A percentile compares a stretch with the other conserved stretches of the same genome.
These are phyloP conservation scores for Calephelis virginiensis DNA, from an alignment of 1,140 invertebrate genomes.

Conservation along the genomic window DNA sequence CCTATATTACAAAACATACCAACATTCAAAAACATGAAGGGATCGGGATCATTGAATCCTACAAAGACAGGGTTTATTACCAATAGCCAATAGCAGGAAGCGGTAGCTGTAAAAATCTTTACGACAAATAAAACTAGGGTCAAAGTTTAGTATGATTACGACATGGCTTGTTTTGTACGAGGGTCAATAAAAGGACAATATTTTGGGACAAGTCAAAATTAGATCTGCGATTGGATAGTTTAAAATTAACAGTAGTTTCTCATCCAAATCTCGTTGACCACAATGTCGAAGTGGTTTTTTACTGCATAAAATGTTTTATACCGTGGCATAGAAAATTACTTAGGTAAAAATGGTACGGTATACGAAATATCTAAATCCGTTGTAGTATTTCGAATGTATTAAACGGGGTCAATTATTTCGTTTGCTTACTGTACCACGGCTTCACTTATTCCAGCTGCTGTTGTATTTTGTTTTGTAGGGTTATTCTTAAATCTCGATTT, in stretches of 20 bases:
- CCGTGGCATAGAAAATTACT: no score
- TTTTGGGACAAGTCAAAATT: constrained; percentile 1
- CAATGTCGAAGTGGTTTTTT: no score
- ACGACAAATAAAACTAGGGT: constrained; percentile 59
- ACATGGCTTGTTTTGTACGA: constrained; percentile 24
- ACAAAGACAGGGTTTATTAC: constrained; percentile 41
- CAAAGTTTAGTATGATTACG: constrained; percentile 57
- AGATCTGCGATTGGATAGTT: not conserved
- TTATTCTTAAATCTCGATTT: no score
- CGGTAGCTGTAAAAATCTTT: constrained; percentile 59
- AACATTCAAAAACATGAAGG: not conserved
- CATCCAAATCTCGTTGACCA: not conserved
- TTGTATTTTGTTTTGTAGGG: no score
- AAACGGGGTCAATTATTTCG: no score
- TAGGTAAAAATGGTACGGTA: no score
- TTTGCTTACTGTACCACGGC: no score
- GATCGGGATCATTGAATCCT: constrained; percentile 38
- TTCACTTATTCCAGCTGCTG: no score
- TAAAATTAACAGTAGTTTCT: not conserved
- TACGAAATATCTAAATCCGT: no score
- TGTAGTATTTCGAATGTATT: no score
- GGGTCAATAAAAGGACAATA: constrained; percentile 33
- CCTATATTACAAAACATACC: not conserved
- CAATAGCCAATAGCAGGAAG: constrained; percentile 44
- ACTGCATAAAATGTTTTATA: no score